phyloP scores from a whole-genome alignment of 1,140 invertebrate species.

The Diorhabda elongata region DNA sequence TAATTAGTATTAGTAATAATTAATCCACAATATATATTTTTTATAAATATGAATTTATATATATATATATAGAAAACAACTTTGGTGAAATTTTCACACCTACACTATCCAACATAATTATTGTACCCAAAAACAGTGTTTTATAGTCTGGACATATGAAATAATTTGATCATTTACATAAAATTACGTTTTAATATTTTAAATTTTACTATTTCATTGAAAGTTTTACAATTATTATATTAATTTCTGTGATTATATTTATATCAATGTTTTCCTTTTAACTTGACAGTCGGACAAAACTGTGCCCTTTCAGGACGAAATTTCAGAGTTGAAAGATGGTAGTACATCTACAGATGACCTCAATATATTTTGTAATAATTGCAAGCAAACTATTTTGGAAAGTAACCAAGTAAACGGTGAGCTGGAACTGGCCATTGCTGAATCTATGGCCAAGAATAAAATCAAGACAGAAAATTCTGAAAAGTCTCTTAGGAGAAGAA shows the following conservation, averaged over 20 bases:
- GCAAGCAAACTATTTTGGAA: constrained; percentile 32
- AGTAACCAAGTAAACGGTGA: constrained; percentile 34
- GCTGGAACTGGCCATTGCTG: constrained; percentile 36
- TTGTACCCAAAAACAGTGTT: too few relatives aligned
- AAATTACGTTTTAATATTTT: constrained; percentile 5
- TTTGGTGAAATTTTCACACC: too few relatives aligned
- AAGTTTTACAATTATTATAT: too few relatives aligned
- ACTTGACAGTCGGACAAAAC: background rate
- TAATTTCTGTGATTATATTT: background rate
- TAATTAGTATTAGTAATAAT: too few relatives aligned
- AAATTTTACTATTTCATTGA: too few relatives aligned
- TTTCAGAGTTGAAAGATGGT: constrained; percentile 29
- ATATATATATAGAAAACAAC: too few relatives aligned
- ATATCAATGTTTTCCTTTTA: constrained; percentile 1
- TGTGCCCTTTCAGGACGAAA: constrained; percentile 10
- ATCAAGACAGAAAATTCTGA: constrained; percentile 27
- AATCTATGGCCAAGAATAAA: constrained; percentile 37
- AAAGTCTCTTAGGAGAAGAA: constrained; percentile 28
- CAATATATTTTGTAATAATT: constrained; percentile 32
- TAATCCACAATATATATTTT: too few relatives aligned
- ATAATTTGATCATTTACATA: too few relatives aligned
- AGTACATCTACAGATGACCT: constrained; percentile 36
- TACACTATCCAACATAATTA: too few relatives aligned
- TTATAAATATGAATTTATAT: too few relatives aligned
- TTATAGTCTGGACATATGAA: too few relatives aligned